phyloP scores from a whole-genome alignment of 1,140 invertebrate species.

The Cyphomyrmex costatus region DNA sequence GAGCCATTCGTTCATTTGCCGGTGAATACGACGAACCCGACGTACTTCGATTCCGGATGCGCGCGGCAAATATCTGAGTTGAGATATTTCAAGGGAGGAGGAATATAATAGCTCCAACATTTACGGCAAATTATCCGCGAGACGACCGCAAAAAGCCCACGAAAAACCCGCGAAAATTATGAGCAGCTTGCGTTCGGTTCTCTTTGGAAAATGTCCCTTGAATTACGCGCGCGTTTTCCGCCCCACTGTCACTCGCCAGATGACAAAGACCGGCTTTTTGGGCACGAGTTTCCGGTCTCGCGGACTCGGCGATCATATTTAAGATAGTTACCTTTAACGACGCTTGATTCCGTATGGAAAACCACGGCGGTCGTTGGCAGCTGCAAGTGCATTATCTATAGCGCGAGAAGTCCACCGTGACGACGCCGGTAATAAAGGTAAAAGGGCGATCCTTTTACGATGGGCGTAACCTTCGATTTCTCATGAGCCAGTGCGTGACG shows the following conservation, averaged over 20 bases:
- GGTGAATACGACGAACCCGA: too few relatives aligned
- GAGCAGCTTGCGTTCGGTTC: neutral
- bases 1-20: slow-evolving; percentile 15
- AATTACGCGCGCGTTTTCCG: neutral
- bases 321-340: slow-evolving; percentile 47
- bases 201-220: neutral
- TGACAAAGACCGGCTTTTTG: neutral
- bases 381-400: neutral
- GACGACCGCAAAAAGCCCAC: neutral
- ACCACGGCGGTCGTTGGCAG: slow-evolving; percentile 8
- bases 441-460: slow-evolving; percentile 17
- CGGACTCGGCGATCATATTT: neutral
- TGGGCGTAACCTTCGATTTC: slow-evolving; percentile 75
- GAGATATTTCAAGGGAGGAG: neutral
- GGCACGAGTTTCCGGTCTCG: neutral
- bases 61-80: neutral
- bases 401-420: slow-evolving; percentile 58
- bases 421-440: slow-evolving; percentile 35
- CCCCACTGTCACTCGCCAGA: neutral
- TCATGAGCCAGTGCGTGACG: slow-evolving; percentile 83
- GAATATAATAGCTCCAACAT: too few relatives aligned
- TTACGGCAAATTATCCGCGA: slow-evolving; percentile 30
- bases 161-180: slow-evolving; percentile 2
- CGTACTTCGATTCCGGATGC: neutral
- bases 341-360: slow-evolving; percentile 49